Base-by-base conservation (phyloP, 1,140 invertebrate genomes). In the Pinna nobilis region DNA sequence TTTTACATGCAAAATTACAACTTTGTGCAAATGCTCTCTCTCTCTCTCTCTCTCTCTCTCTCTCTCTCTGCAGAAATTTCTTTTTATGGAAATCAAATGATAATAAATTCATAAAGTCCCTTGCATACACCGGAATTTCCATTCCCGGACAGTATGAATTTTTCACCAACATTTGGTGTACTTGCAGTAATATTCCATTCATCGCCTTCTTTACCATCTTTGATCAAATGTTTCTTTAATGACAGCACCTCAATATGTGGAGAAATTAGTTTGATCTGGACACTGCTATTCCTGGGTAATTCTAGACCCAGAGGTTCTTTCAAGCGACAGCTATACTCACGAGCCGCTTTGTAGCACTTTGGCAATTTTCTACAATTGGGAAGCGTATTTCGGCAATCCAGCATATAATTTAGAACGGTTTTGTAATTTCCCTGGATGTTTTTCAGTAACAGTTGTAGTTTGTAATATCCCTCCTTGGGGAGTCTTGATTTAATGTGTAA, bases 271-370 rank as follows among this genome's bases (percentile, higher is more conserved):
- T 35, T 44, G 3, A 63, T 63, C 5, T 23, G 35, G 20, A 63
- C 20, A 13, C 18, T 39, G 0, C 51, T 69, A 39, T 57, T 69
- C 15, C 53, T 39, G 23, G 53, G 51, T 37, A 69, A 35, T 32
- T 57, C 51, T 32, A 57, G 53, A 37, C 15, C 53, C 53, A 57
- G 28, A 4, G 66, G 66, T 33, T 69, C 66, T 32, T 57, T 15
- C 51, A 69, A 41, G 32, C 39, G 66, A 33, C 66, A 69, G 13
- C 30, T 15, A 23, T 57, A 69, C 55, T 69, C 53, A 28, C 66
- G 51, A 5, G 66, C 66, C 28, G 55, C 39, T 30, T 55, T 69
- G 39, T 69, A 69, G 59, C 51, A 55, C 47, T 59, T 69, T 20
- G 66, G 66, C 9, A 69, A 32, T 39, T 55, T 55, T 18, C 39